Evolutionary conservation across 1,140 invertebrate species (phyloP).

Genomic region (Habropoda laboriosa): DNA sequence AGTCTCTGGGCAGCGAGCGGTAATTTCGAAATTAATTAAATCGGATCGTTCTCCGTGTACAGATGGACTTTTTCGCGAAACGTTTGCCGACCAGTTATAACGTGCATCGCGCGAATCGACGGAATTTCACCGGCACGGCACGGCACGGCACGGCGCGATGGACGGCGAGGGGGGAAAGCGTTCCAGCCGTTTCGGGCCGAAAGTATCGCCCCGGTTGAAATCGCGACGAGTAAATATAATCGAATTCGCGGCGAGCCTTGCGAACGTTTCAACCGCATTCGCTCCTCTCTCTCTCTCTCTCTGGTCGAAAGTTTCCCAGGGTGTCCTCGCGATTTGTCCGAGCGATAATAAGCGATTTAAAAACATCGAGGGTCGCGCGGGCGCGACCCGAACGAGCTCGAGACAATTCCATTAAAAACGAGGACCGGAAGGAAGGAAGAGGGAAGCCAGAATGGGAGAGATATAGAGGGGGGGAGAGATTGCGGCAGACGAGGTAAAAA

Average conservation of each 20-base stretch:
- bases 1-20: neutral
- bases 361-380: slow-evolving; percentile 32
- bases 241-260: neutral
- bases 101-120: neutral
- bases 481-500: slow-evolving; percentile 45
- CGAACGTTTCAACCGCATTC: neutral
- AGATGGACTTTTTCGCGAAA: slow-evolving; percentile 17
- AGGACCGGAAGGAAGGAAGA: neutral
- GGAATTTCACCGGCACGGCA: neutral
- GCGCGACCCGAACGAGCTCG: neutral
- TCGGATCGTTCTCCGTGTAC: neutral
- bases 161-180: neutral
- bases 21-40: slow-evolving; percentile 49
- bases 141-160: too few species aligned
- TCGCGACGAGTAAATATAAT: slow-evolving; percentile 3
- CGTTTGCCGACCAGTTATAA: slow-evolving; percentile 25
- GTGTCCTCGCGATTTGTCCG: slow-evolving; percentile 15
- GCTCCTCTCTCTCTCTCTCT: too few species aligned
- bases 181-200: neutral
- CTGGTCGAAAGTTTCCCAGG: neutral
- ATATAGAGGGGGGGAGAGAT: slow-evolving; percentile 15
- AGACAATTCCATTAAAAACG: slow-evolving; percentile 41
- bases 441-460: neutral
- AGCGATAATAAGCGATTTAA: slow-evolving; percentile 47
- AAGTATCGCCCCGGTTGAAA: neutral